phyloP scores from a whole-genome alignment of 2,797 vertebrate species.

The Darevskia nairensis region DNA sequence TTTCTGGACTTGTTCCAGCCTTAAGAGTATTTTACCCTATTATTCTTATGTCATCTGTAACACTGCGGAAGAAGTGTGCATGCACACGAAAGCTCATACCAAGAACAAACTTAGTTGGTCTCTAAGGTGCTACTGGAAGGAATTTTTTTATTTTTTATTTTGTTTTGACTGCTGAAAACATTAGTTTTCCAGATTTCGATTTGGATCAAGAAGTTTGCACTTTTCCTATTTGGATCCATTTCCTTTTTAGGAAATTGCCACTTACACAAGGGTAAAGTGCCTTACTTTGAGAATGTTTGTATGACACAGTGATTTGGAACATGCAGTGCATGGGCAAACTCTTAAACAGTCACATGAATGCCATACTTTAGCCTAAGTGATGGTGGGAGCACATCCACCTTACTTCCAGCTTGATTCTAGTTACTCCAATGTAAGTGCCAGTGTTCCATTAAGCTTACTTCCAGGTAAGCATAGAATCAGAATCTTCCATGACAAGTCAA shows the following conservation, averaged over 20 bases:
- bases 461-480: not conserved
- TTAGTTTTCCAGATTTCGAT: not conserved
- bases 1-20: not conserved
- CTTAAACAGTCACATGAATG: too few relatives aligned
- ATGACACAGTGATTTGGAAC: not conserved
- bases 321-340: not conserved
- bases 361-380: not conserved
- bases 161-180: too few relatives aligned
- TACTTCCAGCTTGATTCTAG: not conserved
- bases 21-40: not conserved
- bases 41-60: not conserved
- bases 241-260: too few relatives aligned
- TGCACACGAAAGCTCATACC: too few relatives aligned
- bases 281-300: not conserved
- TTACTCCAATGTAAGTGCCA: not conserved
- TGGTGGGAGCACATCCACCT: not conserved
- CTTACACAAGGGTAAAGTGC: not conserved
- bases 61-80: too few relatives aligned
- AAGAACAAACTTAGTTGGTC: too few relatives aligned
- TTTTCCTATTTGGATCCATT: too few relatives aligned
- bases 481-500: not conserved
- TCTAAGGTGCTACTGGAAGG: too few relatives aligned
- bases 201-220: too few relatives aligned
- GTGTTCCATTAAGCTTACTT: not conserved
- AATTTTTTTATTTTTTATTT: too few relatives aligned